Evolutionary conservation across 2,797 vertebrate species (phyloP).

Genomic region (Potorous gilbertii): DNA sequence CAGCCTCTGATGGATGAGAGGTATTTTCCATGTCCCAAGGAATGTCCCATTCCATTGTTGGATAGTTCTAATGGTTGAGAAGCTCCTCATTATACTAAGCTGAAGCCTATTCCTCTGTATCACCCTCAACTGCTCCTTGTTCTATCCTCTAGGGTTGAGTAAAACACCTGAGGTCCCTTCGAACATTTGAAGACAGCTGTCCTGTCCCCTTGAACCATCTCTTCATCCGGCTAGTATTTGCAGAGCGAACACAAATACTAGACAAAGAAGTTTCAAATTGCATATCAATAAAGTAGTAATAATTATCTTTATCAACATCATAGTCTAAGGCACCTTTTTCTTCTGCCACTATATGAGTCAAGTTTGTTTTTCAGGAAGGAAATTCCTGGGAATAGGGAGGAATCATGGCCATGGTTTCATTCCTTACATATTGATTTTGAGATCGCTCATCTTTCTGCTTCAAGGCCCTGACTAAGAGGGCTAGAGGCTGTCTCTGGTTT

Average conservation of each 20-base stretch:
- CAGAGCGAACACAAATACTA: no score
- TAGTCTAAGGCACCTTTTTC: neutral
- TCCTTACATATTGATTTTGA: neutral
- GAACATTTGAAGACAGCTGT: neutral
- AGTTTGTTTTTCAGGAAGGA: neutral
- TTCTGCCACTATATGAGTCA: neutral
- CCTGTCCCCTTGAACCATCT: neutral
- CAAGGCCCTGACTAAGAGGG: neutral
- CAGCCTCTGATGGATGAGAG: neutral
- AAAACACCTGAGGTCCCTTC: neutral
- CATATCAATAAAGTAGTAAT: neutral
- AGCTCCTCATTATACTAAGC: neutral
- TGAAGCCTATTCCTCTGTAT: neutral
- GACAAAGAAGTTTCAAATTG: neutral
- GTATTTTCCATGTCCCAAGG: neutral
- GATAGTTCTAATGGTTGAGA: neutral
- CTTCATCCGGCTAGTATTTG: neutral
- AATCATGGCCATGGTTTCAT: neutral
- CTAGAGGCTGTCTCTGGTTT: neutral
- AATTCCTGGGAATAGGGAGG: neutral
- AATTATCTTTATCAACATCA: neutral
- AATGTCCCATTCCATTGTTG: neutral
- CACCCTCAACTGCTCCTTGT: neutral
- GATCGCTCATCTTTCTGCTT: neutral
- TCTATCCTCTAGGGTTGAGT: neutral